phyloP scores from a whole-genome alignment of 2,113 vertebrate species.

The Acrocephalus arundinaceus region DNA sequence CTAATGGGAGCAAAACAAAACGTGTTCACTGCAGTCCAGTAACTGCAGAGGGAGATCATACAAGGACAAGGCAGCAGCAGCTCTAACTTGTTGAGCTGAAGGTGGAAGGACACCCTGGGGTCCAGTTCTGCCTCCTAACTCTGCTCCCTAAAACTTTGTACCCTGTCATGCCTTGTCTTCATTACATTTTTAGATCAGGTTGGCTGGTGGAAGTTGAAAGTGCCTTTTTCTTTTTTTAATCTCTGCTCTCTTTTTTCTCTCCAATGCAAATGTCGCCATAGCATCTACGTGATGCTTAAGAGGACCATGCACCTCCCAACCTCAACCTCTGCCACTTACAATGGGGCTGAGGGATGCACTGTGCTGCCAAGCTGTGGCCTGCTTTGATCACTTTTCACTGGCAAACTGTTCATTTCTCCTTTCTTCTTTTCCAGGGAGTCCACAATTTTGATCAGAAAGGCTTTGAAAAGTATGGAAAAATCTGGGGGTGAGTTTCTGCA shows the following conservation, averaged over 20 bases:
- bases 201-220: not conserved
- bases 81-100: not conserved
- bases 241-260: not conserved
- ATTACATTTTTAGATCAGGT: not conserved
- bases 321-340: not conserved
- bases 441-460: slow-evolving; percentile 72
- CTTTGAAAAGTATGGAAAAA: slow-evolving; percentile 79
- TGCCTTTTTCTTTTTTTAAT: not conserved
- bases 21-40: not conserved
- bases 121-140: slow-evolving; percentile 14
- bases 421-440: slow-evolving; percentile 67
- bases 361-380: not conserved
- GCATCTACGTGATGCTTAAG: not conserved
- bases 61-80: not conserved
- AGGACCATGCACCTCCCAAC: not conserved
- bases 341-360: not conserved
- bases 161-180: not conserved
- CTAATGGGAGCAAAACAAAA: not conserved
- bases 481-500: slow-evolving; percentile 80
- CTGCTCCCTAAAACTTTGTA: not conserved
- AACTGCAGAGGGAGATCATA: not conserved
- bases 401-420: not conserved
- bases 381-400: not conserved
- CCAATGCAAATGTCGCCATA: not conserved
- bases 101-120: not conserved